Evolutionary conservation across 2,113 vertebrate genomes (phyloP).

Genomic region (Protobothrops flavoviridis): DNA sequence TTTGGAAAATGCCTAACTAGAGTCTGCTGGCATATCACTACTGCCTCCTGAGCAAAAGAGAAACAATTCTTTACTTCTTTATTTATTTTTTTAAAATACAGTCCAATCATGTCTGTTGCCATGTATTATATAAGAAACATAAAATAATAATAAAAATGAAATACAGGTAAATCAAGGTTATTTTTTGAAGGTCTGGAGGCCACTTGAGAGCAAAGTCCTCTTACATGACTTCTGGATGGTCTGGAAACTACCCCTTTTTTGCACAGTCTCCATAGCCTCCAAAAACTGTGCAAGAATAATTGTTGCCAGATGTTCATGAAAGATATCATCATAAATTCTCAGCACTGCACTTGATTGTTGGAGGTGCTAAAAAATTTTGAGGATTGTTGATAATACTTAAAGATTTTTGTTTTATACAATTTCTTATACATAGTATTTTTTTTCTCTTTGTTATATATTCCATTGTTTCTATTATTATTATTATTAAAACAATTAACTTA

Average conservation of each 20-base stretch:
- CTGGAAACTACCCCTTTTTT: background rate
- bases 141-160: background rate
- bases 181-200: background rate
- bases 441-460: background rate
- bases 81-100: background rate
- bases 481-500: background rate
- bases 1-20: too few relatives aligned
- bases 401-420: background rate
- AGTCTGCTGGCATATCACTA: background rate
- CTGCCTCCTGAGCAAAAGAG: background rate
- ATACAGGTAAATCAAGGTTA: background rate
- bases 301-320: too few relatives aligned
- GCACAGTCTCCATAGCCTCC: background rate
- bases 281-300: too few relatives aligned
- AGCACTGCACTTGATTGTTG: background rate
- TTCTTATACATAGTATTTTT: background rate
- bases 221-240: background rate
- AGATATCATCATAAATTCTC: too few relatives aligned
- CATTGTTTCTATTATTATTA: background rate
- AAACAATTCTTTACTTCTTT: background rate
- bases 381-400: background rate
- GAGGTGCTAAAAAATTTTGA: background rate
- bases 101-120: background rate
- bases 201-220: background rate
- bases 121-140: background rate